Evolutionary conservation across 2,888 invertebrate genomes (phyloP).

Genomic region (Hemistola chrysoprasaria): DNA sequence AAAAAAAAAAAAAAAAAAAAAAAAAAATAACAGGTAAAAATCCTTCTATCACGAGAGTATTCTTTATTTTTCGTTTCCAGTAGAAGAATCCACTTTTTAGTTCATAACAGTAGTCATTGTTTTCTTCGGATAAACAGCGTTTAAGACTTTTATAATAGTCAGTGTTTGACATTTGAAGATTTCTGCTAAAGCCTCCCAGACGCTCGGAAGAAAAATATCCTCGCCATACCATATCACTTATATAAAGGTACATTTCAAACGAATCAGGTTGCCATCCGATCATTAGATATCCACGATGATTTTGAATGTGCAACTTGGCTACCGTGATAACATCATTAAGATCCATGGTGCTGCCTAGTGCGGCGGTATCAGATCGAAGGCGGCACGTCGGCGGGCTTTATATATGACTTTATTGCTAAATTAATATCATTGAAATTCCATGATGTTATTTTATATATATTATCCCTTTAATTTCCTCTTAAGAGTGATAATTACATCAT

Average conservation of each 20-base stretch:
- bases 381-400: too few species aligned
- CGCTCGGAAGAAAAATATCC: slow-evolving; percentile 59
- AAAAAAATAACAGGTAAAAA: slow-evolving; percentile 64
- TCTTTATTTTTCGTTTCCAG: slow-evolving; percentile 54
- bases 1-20: too few species aligned
- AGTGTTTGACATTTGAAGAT: slow-evolving; percentile 47
- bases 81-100: slow-evolving; percentile 63
- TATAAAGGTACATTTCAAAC: slow-evolving; percentile 57
- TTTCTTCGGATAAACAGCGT: slow-evolving; percentile 47
- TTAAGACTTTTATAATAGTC: slow-evolving; percentile 47
- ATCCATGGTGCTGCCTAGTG: slow-evolving; percentile 47
- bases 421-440: too few species aligned
- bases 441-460: too few species aligned
- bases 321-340: slow-evolving; percentile 54
- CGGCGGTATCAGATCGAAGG: too few species aligned
- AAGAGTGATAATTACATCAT: too few species aligned
- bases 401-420: too few species aligned
- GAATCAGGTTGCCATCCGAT: slow-evolving; percentile 57
- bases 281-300: slow-evolving; percentile 47
- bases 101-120: slow-evolving; percentile 53
- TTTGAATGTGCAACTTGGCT: slow-evolving; percentile 46
- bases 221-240: slow-evolving; percentile 51
- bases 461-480: too few species aligned
- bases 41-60: slow-evolving; percentile 52
- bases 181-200: slow-evolving; percentile 54